Evolutionary conservation across 2,888 invertebrate species (phyloP), one percentile per base, ranked within the genome.

Genomic region (Pterostichus niger): DNA sequence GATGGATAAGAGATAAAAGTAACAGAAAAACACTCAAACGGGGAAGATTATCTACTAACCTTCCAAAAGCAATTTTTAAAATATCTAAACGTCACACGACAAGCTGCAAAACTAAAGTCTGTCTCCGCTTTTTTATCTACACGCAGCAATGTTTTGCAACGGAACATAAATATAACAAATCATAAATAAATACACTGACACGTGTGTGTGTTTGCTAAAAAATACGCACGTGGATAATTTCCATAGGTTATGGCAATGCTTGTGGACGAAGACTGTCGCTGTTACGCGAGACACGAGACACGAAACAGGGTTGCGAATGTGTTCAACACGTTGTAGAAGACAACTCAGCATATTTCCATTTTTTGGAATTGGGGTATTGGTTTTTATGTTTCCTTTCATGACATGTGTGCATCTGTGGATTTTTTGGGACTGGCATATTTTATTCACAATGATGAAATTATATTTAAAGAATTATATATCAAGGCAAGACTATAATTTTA

Each of bases 161-260:
- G 46, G 68, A 40, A 71, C 68, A 71, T 71, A 71, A 71, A 71
- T 71, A 71, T 71, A 71, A 71, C 68, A 46, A 71, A 71, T 71
- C 68, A 71, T 71, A 71, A 71, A 71, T 71, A 71, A 71, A 71
- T 71, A 71, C 40, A 64, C 35, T 15, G 68, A 15, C 68, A 71
- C 44, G 40, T 71, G 40, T 71, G 68, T 9, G 40, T 4, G 40
- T 71, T 71, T 13, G 13, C 44, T 71, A 71, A 68, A 54, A 76
- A 68, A 68, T n/a, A 13, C 68, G 68, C 68, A 68, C 68, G 68
- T 68, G 68, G 68, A 68, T 56, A 9, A 54, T 33, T 76, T 33
- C 54, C 76, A 33, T 56, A 54, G 64, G 64, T 76, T 52, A 17
- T 75, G 31, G 52, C 31, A 0, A 5, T 3, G 17, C 10, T 33